phyloP scores from a whole-genome alignment of 2,888 invertebrate species.

The Leucoptera coffeella region DNA sequence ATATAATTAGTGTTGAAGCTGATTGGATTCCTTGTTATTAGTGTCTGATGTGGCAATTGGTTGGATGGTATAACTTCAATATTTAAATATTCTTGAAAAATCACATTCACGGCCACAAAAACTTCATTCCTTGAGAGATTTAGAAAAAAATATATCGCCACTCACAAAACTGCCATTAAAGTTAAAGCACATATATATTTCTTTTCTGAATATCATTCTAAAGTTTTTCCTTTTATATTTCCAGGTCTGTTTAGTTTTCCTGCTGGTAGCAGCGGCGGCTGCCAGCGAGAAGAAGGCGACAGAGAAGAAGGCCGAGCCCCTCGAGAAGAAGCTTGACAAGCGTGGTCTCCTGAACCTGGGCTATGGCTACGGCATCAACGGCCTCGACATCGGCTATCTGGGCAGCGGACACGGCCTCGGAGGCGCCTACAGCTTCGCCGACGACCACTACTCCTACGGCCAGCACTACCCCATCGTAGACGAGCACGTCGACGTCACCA shows the following conservation, averaged over 20 bases:
- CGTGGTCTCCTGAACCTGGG: constrained; percentile 74
- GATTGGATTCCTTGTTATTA: too few relatives aligned
- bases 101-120: too few relatives aligned
- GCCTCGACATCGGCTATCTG: constrained; percentile 67
- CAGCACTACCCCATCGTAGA: constrained; percentile 30
- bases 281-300: constrained; percentile 60
- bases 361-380: constrained; percentile 72
- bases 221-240: too few relatives aligned
- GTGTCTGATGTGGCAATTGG: too few relatives aligned
- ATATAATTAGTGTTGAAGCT: too few relatives aligned
- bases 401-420: constrained; percentile 55
- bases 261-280: constrained; percentile 70
- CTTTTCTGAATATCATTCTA: too few relatives aligned
- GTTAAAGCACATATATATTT: too few relatives aligned
- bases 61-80: too few relatives aligned
- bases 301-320: constrained; percentile 50
- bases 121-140: too few relatives aligned
- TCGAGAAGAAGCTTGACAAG: constrained; percentile 76
- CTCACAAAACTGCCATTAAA: too few relatives aligned
- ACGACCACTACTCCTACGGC: constrained; percentile 15
- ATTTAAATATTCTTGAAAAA: too few relatives aligned
- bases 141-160: too few relatives aligned
- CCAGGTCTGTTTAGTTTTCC: constrained; percentile 67
- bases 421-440: constrained; percentile 42
- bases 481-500: constrained; percentile 48